Evolutionary conservation across 2,113 vertebrate genomes (phyloP).

Genomic region (Triplophysa siluroides): DNA sequence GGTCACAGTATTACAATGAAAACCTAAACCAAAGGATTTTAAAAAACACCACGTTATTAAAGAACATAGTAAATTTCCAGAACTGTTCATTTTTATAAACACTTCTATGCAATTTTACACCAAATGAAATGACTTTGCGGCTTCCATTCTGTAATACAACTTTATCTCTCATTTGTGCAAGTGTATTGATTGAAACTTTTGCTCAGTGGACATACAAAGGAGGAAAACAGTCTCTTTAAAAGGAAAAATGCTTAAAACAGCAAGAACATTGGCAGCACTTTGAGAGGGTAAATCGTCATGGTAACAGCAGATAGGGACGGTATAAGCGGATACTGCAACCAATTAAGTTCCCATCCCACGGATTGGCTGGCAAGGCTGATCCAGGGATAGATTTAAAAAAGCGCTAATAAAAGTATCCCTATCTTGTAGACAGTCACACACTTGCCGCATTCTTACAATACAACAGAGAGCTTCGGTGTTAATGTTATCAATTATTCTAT

Average conservation of each 20-base stretch:
- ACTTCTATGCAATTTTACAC: neutral
- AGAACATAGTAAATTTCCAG: neutral
- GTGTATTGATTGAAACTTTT: neutral
- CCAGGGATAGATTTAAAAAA: neutral
- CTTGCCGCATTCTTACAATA: neutral
- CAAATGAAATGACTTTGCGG: neutral
- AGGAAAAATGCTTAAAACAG: constrained; percentile 4
- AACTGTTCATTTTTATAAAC: neutral
- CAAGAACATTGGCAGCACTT: constrained; percentile 27
- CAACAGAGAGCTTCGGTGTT: neutral
- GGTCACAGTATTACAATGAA: no score
- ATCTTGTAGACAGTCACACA: neutral
- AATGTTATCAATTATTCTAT: neutral
- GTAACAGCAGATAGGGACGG: constrained; percentile 30
- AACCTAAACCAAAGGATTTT: no score
- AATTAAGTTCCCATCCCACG: constrained; percentile 31
- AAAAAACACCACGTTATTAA: neutral
- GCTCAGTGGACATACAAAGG: neutral
- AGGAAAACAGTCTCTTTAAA: constrained; percentile 12
- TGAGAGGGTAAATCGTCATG: constrained; percentile 43
- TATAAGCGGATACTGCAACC: constrained; percentile 27
- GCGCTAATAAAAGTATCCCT: constrained; percentile 23
- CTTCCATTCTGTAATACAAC: neutral
- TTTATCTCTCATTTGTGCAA: neutral
- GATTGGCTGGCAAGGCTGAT: constrained; percentile 22